Base-by-base conservation (phyloP, 53 echinoderm and acorn worm genomes). In the Echinometra lucunter region DNA sequence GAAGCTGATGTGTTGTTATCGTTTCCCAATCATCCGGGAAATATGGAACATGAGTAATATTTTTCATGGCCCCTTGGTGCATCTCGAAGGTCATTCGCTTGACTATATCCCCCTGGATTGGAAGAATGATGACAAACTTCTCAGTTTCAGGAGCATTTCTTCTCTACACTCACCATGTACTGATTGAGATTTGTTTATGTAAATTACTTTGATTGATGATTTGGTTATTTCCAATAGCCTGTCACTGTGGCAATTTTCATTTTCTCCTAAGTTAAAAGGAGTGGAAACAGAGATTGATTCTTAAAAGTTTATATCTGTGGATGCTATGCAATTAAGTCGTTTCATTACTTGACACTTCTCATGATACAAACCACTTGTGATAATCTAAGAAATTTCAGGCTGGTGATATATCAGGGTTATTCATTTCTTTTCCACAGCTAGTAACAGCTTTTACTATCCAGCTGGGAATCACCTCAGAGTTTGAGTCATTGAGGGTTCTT, bases 31-130 rank as follows among this genome's bases (percentile, higher is more conserved):
- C 78, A 40, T 40, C 40, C 78, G 23, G 78, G 78, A 42, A 78
- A 42, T 78, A 78, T 78, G 78, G 78, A 78, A 78, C 78, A 78
- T 78, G 78, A 78, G 78, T 78, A 78, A 78, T 69, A 34, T 69
- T 69, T 69, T 69, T 69, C 78, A 17, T 23, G 38, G 78, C 35
- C 78, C 78, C 78, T 38, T 18, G 40, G 42, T 78, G 42, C 19
- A 78, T 78, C 7, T 38, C 38, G 19, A 78, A 78, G 78, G 78
- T 78, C 78, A 78, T 78, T 78, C 78, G 42, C 78, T 38, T 38
- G 6, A 19, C 21, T 5, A 78, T 78, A 78, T 78, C 78, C 78
- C 42, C 40, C 78, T 78, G 38, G 38, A 78, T 78, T 42, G 19
- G 21, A 4, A 5, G 72, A 6, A 78, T 40, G 38, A 37, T 40